Conservation (phyloP, 2,888 invertebrate genomes). For the Troilus luridus region DNA sequence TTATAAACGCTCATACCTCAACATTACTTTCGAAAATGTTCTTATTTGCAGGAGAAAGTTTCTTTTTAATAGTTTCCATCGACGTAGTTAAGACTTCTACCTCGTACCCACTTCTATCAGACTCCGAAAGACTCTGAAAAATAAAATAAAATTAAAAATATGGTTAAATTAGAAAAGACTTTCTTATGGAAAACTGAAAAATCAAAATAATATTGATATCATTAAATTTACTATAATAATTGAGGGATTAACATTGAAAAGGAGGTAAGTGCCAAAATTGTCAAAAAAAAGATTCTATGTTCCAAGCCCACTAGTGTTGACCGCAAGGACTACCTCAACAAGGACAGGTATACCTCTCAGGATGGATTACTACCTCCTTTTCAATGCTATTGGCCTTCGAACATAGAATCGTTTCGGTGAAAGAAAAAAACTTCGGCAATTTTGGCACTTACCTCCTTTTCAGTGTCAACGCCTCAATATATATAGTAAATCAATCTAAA, state of each 20-base stretch:
- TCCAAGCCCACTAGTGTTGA: no score
- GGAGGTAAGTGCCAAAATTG: no score
- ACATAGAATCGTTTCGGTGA: no score
- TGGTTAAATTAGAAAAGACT: not conserved
- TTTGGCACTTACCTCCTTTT: no score
- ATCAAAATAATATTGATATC: not conserved
- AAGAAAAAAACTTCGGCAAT: no score
- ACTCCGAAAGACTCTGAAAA: conserved; percentile 77
- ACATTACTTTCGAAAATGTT: conserved; percentile 88
- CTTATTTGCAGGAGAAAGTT: conserved; percentile 82
- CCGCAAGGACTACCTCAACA: no score
- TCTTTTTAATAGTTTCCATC: conserved; percentile 88
- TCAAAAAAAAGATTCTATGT: no score
- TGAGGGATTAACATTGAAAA: no score
- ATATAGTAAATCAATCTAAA: not conserved
- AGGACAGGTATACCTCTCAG: no score
- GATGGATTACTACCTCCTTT: no score
- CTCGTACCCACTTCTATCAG: conserved; percentile 91
- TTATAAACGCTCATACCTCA: conserved; percentile 74
- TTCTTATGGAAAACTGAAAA: not conserved
- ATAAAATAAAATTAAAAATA: conserved; percentile 63
- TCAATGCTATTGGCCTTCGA: no score
- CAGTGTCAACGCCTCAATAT: no score
- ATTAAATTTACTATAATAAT: not conserved
- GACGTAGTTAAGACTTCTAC: conserved; percentile 91